A percentile compares a stretch with the other conserved stretches of the same genome.
Evolutionary conservation across 2,113 vertebrate species (phyloP).

Genomic region (Hypanus sabinus): DNA sequence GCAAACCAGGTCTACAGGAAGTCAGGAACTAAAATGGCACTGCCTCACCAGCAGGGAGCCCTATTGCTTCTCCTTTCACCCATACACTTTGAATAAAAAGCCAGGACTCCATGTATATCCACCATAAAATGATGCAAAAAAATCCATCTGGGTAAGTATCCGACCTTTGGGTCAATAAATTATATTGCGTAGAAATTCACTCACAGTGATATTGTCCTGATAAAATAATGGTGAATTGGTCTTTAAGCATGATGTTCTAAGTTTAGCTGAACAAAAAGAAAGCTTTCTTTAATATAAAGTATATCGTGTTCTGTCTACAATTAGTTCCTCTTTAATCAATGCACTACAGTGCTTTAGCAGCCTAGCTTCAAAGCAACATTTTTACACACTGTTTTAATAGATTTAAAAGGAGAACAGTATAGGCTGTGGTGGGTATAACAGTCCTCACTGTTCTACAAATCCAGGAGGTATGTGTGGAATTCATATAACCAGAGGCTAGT

Average conservation of each 20-base stretch:
- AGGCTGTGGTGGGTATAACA: slow-evolving; percentile 34
- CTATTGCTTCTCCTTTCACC: slow-evolving; percentile 26
- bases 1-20: background rate
- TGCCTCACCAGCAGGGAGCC: background rate
- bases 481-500: slow-evolving; percentile 26
- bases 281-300: background rate
- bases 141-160: background rate
- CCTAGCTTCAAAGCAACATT: slow-evolving; percentile 26
- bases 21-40: background rate
- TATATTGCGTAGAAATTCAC: background rate
- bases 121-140: background rate
- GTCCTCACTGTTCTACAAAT: slow-evolving; percentile 12
- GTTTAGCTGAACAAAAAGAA: background rate
- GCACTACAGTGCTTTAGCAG: slow-evolving; percentile 7
- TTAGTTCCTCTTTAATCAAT: slow-evolving; percentile 32
- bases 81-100: background rate
- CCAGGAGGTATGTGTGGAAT: slow-evolving; percentile 25
- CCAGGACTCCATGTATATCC: background rate
- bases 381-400: slow-evolving; percentile 37
- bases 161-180: slow-evolving; percentile 5
- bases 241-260: background rate
- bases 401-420: slow-evolving; percentile 14
- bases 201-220: background rate
- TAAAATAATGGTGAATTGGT: no score
- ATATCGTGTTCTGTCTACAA: slow-evolving; percentile 5